Evolutionary conservation across 1,140 invertebrate species (phyloP).

Genomic region (Stegodyphus mimosarum): DNA sequence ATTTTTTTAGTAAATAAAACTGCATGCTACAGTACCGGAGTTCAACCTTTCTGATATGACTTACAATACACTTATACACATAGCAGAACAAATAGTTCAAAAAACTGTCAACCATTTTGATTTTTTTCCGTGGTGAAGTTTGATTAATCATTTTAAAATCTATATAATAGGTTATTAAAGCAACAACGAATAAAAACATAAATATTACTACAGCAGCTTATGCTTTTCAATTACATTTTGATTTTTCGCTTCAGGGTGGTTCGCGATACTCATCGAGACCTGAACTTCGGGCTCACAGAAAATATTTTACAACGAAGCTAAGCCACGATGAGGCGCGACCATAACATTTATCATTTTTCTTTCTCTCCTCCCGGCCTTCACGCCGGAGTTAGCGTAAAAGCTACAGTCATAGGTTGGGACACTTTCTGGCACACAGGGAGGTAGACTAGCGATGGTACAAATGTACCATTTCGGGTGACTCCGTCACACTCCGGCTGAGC

Average conservation of each 20-base stretch:
- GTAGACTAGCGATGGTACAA: conserved; percentile 90
- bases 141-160: conserved; percentile 54
- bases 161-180: conserved; percentile 56
- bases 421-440: conserved; percentile 88
- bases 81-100: conserved; percentile 53
- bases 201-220: conserved; percentile 42
- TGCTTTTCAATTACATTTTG: conserved; percentile 51
- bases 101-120: conserved; percentile 60
- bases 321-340: conserved; percentile 46
- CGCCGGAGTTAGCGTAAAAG: conserved; percentile 91
- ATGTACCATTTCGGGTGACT: conserved; percentile 61
- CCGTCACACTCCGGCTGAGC: conserved; percentile 71
- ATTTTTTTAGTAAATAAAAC: conserved; percentile 45
- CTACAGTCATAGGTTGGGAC: conserved; percentile 82
- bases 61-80: conserved; percentile 60
- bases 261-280: conserved; percentile 43
- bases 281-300: conserved; percentile 48
- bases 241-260: conserved; percentile 38
- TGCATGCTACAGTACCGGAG: conserved; percentile 56
- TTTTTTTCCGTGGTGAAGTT: conserved; percentile 23
- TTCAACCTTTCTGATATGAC: conserved; percentile 58
- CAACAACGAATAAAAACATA: conserved; percentile 60
- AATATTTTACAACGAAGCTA: conserved; percentile 53
- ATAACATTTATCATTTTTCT: conserved; percentile 15
- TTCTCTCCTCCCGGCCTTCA: conserved; percentile 66